These are phyloP conservation scores for Spea multiplicata DNA, from an alignment of 2,113 vertebrate genomes.

Conservation along the genomic window DNA sequence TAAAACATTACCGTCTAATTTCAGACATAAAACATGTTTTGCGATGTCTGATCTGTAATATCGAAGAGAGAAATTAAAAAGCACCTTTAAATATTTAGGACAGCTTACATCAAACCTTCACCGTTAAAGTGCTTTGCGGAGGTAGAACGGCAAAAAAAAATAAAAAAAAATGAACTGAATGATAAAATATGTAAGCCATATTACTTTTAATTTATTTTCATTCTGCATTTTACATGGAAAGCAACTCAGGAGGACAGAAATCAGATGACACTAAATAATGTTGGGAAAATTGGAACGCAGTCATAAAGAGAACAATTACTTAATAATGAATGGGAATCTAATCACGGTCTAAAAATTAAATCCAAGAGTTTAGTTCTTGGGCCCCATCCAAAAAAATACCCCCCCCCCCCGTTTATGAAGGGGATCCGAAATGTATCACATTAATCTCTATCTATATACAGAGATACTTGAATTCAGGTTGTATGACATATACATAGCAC, in stretches of 20 bases:
- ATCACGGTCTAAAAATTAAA: not conserved
- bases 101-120: constrained; percentile 22
- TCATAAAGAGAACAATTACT: constrained; percentile 59
- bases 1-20: constrained; percentile 41
- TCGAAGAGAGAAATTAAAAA: constrained; percentile 27
- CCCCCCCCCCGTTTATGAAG: too few species aligned
- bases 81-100: constrained; percentile 46
- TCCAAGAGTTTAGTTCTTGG: not conserved
- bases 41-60: not conserved
- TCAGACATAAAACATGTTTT: constrained; percentile 32
- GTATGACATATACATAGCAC: too few species aligned
- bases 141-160: not conserved
- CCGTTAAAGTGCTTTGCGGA: constrained; percentile 15
- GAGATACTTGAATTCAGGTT: too few species aligned
- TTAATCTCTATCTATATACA: too few species aligned
- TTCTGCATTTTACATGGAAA: constrained; percentile 57
- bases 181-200: constrained; percentile 60
- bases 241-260: constrained; percentile 60
- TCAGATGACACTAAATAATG: constrained; percentile 60
- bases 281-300: constrained; percentile 51
- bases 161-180: constrained; percentile 5
- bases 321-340: constrained; percentile 54
- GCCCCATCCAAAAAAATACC: not conserved
- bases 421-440: too few species aligned
- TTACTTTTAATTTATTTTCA: constrained; percentile 64